Evolutionary conservation across 2,113 vertebrate genomes (phyloP).

Genomic region (Vulpes ferrilata): DNA sequence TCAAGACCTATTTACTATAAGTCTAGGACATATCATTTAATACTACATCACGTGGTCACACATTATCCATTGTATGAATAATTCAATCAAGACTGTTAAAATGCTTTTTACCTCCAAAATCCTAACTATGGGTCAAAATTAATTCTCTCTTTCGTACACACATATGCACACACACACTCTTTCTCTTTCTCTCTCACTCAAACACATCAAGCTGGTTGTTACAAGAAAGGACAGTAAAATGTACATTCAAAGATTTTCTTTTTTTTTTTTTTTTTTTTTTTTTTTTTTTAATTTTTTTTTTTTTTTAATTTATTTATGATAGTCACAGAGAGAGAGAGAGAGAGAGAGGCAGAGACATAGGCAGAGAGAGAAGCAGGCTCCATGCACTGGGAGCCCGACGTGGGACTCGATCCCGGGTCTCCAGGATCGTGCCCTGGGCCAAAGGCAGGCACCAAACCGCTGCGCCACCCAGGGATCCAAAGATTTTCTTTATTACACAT

Average conservation of each 20-base stretch:
- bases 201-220: neutral
- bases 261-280: constrained; percentile 35
- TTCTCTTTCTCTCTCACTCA: neutral
- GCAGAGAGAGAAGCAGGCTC: no score
- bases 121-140: neutral
- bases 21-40: constrained; percentile 16
- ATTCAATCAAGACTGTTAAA: neutral
- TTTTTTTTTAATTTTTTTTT: neutral
- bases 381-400: no score
- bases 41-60: neutral
- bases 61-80: neutral
- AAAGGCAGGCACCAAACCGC: no score
- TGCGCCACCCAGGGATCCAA: no score
- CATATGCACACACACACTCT: neutral
- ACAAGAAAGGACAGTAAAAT: neutral
- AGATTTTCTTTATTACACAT: neutral
- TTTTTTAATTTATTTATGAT: no score
- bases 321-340: no score
- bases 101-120: constrained; percentile 17
- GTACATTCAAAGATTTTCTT: neutral
- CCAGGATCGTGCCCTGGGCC: no score
- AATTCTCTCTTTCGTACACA: neutral
- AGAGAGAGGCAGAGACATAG: no score
- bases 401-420: no score
- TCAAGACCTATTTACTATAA: constrained; percentile 49